Percentiles rank a stretch among this genome's conserved stretches.
Conservation (phyloP, 2,797 vertebrate species). For the Neopelma chrysocephalum region DNA sequence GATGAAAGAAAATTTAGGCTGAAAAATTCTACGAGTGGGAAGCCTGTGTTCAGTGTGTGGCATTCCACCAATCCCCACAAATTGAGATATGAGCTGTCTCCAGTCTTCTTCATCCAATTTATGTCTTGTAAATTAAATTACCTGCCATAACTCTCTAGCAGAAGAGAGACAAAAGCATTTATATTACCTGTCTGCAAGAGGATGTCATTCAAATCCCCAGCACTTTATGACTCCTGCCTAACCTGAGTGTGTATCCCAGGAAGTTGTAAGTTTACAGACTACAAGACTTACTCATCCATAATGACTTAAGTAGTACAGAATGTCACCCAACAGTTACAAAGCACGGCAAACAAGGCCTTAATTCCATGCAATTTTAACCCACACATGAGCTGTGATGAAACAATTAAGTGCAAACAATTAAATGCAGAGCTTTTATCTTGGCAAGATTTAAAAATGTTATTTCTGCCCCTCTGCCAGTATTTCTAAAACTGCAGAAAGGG, state of each 20-base stretch:
- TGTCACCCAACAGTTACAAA: background rate
- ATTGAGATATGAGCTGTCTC: background rate
- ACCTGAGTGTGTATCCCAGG: background rate
- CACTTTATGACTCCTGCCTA: background rate
- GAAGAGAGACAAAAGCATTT: background rate
- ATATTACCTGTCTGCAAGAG: background rate
- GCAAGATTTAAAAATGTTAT: background rate
- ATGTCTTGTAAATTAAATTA: background rate
- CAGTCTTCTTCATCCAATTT: background rate
- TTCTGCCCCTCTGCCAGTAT: background rate
- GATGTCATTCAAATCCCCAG: background rate
- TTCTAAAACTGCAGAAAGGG: background rate
- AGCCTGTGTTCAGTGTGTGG: background rate
- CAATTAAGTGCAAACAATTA: slow-evolving; percentile 15
- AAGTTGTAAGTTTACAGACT: background rate
- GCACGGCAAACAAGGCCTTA: background rate
- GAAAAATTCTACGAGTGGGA: background rate
- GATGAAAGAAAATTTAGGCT: background rate
- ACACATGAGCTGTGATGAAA: background rate
- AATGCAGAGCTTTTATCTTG: background rate
- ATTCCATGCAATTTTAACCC: background rate
- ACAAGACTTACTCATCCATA: background rate
- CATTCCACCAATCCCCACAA: background rate
- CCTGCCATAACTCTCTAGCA: background rate
- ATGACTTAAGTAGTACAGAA: slow-evolving; percentile 3